Evolutionary conservation across 2,888 invertebrate species (phyloP).

Genomic region (Euplagia quadripunctaria): DNA sequence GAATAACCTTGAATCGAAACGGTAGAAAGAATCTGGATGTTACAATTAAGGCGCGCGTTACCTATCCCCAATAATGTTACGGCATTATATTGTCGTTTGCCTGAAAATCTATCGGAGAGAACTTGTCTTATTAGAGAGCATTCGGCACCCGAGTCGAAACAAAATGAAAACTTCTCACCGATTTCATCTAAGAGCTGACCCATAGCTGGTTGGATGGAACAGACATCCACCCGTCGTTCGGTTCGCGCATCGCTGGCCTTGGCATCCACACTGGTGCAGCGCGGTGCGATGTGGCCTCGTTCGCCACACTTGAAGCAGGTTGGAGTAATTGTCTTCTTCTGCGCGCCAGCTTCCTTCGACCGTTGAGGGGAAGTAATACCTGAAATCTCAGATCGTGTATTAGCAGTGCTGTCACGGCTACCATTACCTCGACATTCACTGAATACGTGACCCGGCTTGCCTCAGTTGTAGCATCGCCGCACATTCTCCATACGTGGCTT

Average conservation of each 20-base stretch:
- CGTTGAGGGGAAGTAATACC: neutral
- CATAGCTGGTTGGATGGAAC: slow-evolving; percentile 9
- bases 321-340: neutral
- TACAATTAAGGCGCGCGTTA: neutral
- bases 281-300: slow-evolving; percentile 1
- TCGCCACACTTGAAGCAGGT: slow-evolving; percentile 7
- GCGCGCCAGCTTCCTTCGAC: neutral
- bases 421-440: slow-evolving; percentile 14
- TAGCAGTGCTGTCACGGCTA: slow-evolving; percentile 6
- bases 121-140: no score
- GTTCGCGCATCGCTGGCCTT: neutral
- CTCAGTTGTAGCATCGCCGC: slow-evolving; percentile 1
- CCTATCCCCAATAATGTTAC: slow-evolving; percentile 11
- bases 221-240: slow-evolving; percentile 12
- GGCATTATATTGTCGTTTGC: slow-evolving; percentile 1
- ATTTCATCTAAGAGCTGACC: neutral
- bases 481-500: neutral
- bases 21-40: slow-evolving; percentile 6
- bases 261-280: neutral
- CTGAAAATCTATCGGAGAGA: slow-evolving; percentile 1
- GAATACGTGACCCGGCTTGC: slow-evolving; percentile 7
- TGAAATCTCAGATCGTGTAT: slow-evolving; percentile 10
- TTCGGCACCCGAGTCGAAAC: no score
- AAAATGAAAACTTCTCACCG: no score
- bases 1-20: slow-evolving; percentile 13